Evolutionary conservation across 2,797 vertebrate species (phyloP).

Genomic region (Chrosomus eos): DNA sequence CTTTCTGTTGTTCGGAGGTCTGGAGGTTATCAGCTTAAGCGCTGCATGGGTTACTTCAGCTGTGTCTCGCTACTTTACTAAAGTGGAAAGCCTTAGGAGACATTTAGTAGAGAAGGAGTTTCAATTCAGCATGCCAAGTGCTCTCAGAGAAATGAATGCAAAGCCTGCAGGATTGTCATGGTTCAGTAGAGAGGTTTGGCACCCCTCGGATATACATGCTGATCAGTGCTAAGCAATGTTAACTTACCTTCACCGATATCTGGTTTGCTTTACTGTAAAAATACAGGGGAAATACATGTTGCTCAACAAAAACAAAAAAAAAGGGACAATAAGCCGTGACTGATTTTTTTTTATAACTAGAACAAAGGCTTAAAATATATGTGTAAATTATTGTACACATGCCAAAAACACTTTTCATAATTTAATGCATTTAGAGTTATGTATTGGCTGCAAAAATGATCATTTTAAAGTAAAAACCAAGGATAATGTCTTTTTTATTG

Average conservation of each 20-base stretch:
- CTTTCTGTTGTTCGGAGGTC: constrained; percentile 29
- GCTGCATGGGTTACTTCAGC: constrained; percentile 45
- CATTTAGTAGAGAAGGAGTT: constrained; percentile 43
- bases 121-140: constrained; percentile 51
- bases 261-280: constrained; percentile 50
- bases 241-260: constrained; percentile 46
- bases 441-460: constrained; percentile 18
- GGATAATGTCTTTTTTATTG: constrained; percentile 62
- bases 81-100: constrained; percentile 50
- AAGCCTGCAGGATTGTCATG: constrained; percentile 56
- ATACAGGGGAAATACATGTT: constrained; percentile 29
- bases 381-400: constrained; percentile 43
- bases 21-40: constrained; percentile 50
- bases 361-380: constrained; percentile 29
- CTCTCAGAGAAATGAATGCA: constrained; percentile 56
- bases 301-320: constrained; percentile 10
- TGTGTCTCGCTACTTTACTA: constrained; percentile 41
- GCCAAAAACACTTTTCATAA: constrained; percentile 37
- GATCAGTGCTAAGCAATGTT: constrained; percentile 43
- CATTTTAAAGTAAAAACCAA: constrained; percentile 8
- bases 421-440: constrained; percentile 28
- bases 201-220: constrained; percentile 49
- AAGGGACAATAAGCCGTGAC: constrained; percentile 28
- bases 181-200: constrained; percentile 57
- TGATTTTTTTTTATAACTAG: neutral